phyloP scores from a whole-genome alignment of 2,888 invertebrate species.

The Polydrusus tereticollis region DNA sequence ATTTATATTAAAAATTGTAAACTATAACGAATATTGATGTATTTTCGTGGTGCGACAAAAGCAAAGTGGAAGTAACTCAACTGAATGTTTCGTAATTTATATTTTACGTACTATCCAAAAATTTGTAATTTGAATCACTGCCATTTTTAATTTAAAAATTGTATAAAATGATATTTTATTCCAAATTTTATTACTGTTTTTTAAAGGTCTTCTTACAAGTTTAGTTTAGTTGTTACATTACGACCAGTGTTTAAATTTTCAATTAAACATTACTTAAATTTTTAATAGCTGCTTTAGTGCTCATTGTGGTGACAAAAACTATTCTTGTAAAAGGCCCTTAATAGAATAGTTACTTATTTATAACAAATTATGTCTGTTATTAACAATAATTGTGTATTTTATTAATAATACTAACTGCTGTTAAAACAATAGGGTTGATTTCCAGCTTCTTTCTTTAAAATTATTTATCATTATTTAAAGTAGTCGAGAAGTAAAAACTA shows the following conservation, averaged over 20 bases:
- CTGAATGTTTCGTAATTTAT: too few species aligned
- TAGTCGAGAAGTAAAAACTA: too few species aligned
- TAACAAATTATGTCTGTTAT: not conserved
- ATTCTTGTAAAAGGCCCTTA: not conserved
- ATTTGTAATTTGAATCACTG: constrained; percentile 14
- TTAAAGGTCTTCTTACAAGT: not conserved
- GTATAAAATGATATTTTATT: not conserved
- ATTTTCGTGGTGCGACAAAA: too few species aligned
- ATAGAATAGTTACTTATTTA: not conserved
- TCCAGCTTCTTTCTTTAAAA: too few species aligned
- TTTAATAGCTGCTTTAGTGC: too few species aligned
- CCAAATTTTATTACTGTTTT: not conserved
- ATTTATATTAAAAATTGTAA: too few species aligned
- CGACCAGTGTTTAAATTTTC: too few species aligned
- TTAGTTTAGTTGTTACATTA: not conserved
- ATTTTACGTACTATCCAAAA: not conserved
- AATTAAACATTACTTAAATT: too few species aligned
- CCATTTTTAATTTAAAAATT: constrained; percentile 3
- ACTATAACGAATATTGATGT: too few species aligned
- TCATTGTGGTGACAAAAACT: too few species aligned
- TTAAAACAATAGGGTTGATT: not conserved
- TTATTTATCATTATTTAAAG: too few species aligned
- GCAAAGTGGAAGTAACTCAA: too few species aligned
- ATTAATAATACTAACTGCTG: constrained; percentile 4
- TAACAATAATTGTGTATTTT: constrained; percentile 4